These are phyloP conservation scores for Rhincodon typus DNA, from an alignment of 2,797 vertebrate genomes.

Conservation along the genomic window DNA sequence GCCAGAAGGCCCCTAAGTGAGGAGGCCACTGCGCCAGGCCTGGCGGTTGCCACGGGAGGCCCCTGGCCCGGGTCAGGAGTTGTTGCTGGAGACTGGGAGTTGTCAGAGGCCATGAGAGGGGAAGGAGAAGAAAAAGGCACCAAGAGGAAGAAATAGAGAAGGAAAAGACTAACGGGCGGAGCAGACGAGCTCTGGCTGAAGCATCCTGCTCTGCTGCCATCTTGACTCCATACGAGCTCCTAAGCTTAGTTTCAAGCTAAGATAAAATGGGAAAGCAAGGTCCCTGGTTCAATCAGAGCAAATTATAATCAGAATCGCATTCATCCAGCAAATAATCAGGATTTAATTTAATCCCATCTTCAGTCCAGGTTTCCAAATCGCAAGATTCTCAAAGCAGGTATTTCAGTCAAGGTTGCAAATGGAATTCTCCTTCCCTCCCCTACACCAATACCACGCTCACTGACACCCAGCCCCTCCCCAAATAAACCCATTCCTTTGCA, in stretches of 20 bases:
- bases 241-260: neutral
- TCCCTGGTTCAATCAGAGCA: no score
- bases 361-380: neutral
- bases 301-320: neutral
- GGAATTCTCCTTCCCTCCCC: neutral
- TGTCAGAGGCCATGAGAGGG: no score
- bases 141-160: no score
- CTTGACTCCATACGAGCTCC: neutral
- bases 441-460: neutral
- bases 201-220: no score
- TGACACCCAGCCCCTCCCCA: neutral
- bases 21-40: no score
- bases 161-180: no score
- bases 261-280: neutral
- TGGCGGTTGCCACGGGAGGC: no score
- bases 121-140: no score
- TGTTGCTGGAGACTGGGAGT: no score
- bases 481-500: neutral
- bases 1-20: no score
- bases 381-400: neutral
- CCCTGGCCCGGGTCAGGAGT: no score
- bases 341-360: neutral
- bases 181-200: no score
- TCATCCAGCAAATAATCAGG: neutral
- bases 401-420: neutral